Evolutionary conservation across 2,113 vertebrate species (phyloP), one percentile per base, ranked within the genome.

Genomic region (Patagioenas fasciata): DNA sequence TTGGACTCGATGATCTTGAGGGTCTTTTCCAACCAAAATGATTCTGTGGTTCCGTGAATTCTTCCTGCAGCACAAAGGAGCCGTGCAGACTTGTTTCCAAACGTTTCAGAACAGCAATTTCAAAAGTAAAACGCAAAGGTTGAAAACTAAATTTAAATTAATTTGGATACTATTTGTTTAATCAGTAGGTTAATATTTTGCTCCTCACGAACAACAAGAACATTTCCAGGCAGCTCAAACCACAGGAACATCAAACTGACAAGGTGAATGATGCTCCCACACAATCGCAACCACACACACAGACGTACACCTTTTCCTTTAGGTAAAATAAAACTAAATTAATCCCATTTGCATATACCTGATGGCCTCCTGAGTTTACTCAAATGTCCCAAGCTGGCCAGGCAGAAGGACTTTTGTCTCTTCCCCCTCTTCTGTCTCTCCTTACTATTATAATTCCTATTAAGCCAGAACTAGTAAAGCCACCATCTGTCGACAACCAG

Each of bases 81-180:
- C 40, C 11, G 19, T 0, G 3, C 1, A 31, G 38, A 5, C 11
- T 13, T 11, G 1, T 24, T 70, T 29, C 44, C 34, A 13, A 58
- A 53, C 36, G 20, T 25, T 89, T 60, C 48, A 36, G 36, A 83
- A 51, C 1, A 58, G 12, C 34, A 67, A 16, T 11, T 36, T n/a
- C 14, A 54, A 53, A 40, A 65, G 16, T 6, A 40, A 57, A 44
- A 25, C 31, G 26, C 25, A 42, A 36, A 78, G 81, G n/a, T 32
- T 62, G 50, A 64, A 70, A 83, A 38, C 6, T 2, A 57, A 54
- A 85, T 60, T 58, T 5, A 38, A 79, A 74, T n/a, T 47, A 10
- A 87, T 58, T 50, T 36, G 24, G 19, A 25, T 44, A 10, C 13
- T 7, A 32, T 75, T 54, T 24, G 13, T 50, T 47, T 34, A 62